Conservation (phyloP, 2,113 vertebrate species). For the Probosciger aterrimus region DNA sequence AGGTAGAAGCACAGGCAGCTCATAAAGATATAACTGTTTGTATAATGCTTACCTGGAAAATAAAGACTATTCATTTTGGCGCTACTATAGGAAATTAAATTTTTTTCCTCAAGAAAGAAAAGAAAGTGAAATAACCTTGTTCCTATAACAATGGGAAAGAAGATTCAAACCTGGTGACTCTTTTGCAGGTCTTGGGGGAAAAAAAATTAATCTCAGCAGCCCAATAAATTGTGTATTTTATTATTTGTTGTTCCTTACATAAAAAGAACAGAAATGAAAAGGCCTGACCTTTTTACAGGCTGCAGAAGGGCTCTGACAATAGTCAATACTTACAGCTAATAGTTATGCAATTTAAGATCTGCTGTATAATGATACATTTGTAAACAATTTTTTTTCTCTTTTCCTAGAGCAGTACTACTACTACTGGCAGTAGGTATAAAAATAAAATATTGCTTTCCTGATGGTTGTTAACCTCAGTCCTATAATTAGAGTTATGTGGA, state of each 20-base stretch:
- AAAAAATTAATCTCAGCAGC: neutral
- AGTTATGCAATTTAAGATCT: conserved; percentile 54
- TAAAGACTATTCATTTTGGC: neutral
- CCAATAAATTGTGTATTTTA: conserved; percentile 4
- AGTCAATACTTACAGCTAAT: conserved; percentile 62
- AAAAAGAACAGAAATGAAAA: conserved; percentile 52
- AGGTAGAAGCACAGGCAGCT: neutral
- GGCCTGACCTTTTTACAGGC: conserved; percentile 59
- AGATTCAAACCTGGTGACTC: neutral
- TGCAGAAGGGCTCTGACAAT: conserved; percentile 8
- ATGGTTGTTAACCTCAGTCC: neutral
- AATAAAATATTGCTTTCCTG: conserved; percentile 24
- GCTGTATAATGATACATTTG: conserved; percentile 38
- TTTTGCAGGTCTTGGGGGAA: neutral
- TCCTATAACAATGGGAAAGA: neutral
- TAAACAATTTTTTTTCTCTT: conserved; percentile 24
- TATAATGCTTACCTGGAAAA: neutral
- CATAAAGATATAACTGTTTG: neutral
- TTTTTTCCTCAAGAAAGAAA: conserved; percentile 20
- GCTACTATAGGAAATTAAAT: neutral
- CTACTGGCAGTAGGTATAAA: conserved; percentile 17
- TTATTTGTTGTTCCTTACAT: conserved; percentile 62
- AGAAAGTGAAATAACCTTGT: neutral
- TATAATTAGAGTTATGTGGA: conserved; percentile 23
- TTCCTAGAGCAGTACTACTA: neutral